Conservation (phyloP, 2,797 vertebrate species). For the Fratercula arctica region DNA sequence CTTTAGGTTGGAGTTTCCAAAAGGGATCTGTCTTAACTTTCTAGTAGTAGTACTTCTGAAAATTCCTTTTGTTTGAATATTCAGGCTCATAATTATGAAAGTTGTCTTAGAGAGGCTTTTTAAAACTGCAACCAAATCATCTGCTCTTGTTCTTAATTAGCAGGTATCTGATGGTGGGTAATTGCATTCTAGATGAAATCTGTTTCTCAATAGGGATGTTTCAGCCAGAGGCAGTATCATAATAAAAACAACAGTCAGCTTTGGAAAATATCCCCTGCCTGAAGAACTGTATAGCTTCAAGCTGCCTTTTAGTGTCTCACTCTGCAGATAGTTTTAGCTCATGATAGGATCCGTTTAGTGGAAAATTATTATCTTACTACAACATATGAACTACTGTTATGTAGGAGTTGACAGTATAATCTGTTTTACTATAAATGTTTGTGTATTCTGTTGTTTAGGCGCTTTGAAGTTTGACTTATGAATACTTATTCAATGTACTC, state of each 20-base stretch:
- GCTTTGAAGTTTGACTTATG: not conserved
- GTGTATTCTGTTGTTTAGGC: not conserved
- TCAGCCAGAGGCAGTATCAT: not conserved
- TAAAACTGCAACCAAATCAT: not conserved
- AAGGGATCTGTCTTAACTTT: not conserved
- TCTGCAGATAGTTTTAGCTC: not conserved
- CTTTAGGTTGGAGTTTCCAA: not conserved
- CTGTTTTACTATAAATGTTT: not conserved
- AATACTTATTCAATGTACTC: not conserved
- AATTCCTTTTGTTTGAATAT: not conserved
- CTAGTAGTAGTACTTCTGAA: not conserved
- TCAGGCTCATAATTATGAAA: not conserved
- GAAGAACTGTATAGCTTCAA: not conserved
- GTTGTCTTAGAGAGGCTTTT: not conserved
- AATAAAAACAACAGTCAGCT: not conserved
- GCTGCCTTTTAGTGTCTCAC: not conserved
- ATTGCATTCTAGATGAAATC: not conserved
- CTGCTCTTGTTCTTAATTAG: not conserved
- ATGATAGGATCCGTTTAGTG: not conserved
- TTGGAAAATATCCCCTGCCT: not conserved
- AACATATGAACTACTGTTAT: not conserved
- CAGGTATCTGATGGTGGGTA: not conserved
- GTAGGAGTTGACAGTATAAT: slow-evolving; percentile 1
- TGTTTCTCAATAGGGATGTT: not conserved
- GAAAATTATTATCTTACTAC: not conserved